These are phyloP conservation scores for Castor canadensis DNA, from an alignment of 2,113 vertebrate genomes.

Conservation along the genomic window DNA sequence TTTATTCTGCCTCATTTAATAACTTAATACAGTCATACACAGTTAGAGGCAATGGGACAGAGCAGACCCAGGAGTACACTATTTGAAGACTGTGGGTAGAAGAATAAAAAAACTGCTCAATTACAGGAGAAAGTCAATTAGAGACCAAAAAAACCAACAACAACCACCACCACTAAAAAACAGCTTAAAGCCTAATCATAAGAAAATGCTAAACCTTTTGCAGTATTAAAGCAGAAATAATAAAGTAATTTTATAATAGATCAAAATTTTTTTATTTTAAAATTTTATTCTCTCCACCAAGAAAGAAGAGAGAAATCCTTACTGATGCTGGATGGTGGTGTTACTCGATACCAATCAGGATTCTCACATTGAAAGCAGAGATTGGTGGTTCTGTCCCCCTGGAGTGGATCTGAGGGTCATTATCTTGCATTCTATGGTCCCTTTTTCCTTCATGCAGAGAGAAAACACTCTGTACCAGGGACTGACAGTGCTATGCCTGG, in stretches of 20 bases:
- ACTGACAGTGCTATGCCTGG: constrained; percentile 34
- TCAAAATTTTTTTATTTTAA: not conserved
- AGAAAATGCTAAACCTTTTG: not conserved
- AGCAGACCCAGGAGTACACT: not conserved
- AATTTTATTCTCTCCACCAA: not conserved
- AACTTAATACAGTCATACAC: too few species aligned
- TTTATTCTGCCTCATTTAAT: not conserved
- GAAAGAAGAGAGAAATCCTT: not conserved
- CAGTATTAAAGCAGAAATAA: not conserved
- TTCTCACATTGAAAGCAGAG: constrained; percentile 27
- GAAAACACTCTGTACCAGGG: constrained; percentile 73
- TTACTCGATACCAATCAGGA: not conserved
- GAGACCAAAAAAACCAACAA: too few species aligned
- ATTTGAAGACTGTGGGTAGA: not conserved
- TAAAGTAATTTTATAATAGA: not conserved
- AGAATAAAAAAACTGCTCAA: not conserved
- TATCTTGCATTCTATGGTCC: constrained; percentile 67
- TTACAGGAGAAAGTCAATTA: not conserved
- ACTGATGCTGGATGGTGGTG: not conserved
- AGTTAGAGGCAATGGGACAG: too few species aligned
- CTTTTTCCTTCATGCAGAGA: constrained; percentile 57
- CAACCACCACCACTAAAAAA: too few species aligned
- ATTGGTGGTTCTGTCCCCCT: constrained; percentile 33
- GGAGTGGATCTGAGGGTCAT: constrained; percentile 62
- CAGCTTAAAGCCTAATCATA: too few species aligned